Evolutionary conservation across 2,888 invertebrate species (phyloP).

Genomic region (Drosophila nr. fundita): DNA sequence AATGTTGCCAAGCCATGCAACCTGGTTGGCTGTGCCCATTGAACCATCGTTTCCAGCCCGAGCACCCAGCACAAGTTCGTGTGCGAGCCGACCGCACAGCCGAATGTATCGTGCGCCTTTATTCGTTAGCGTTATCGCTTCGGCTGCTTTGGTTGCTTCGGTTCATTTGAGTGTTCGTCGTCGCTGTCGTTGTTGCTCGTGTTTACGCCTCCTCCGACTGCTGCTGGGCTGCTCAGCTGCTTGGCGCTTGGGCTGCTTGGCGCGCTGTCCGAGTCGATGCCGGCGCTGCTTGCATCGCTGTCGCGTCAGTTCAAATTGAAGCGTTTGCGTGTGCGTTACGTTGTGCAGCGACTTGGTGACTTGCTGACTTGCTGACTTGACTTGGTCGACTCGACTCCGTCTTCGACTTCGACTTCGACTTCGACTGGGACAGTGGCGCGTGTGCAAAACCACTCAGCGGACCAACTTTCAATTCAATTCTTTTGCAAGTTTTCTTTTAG

Average conservation of each 20-base stretch:
- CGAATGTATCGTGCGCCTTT: constrained; percentile 16
- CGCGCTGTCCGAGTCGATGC: constrained; percentile 60
- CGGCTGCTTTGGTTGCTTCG: constrained; percentile 10
- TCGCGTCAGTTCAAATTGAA: constrained; percentile 83
- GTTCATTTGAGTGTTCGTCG: constrained; percentile 8
- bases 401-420: constrained; percentile 24
- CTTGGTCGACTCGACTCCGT: constrained; percentile 4
- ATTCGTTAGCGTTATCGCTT: constrained; percentile 18
- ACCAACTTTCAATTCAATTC: constrained; percentile 1
- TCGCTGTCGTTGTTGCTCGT: constrained; percentile 4
- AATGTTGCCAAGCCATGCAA: constrained; percentile 41
- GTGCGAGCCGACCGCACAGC: constrained; percentile 16
- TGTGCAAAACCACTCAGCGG: constrained; percentile 47
- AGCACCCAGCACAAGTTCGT: constrained; percentile 10
- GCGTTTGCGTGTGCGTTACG: constrained; percentile 84
- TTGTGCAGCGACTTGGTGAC: constrained; percentile 50
- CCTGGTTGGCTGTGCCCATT: constrained; percentile 62
- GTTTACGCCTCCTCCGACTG: constrained; percentile 39
- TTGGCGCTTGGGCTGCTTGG: constrained; percentile 37
- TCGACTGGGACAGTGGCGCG: constrained; percentile 44
- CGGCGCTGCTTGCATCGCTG: constrained; percentile 48
- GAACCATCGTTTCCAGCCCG: constrained; percentile 29
- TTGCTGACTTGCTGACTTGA: constrained; percentile 1
- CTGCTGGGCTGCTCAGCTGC: constrained; percentile 12
- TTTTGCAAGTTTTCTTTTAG: constrained; percentile 4